Percentiles rank a stretch among this genome's conserved stretches.
Conservation (phyloP, 2,797 vertebrate genomes). For the Atherinosoma microstoma region DNA sequence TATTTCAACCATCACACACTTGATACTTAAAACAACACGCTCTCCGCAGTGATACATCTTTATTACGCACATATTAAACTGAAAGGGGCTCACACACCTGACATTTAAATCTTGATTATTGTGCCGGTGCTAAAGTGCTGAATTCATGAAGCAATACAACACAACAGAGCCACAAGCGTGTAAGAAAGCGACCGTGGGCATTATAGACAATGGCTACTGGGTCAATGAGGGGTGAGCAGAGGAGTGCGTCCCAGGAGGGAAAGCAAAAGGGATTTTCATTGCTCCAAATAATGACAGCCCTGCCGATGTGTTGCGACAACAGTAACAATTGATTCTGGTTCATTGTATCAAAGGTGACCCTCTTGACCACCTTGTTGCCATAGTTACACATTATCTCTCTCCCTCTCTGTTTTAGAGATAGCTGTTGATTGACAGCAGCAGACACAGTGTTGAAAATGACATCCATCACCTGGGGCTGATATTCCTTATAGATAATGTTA, state of each 20-base stretch:
- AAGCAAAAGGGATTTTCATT: slow-evolving; percentile 62
- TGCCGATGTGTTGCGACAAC: slow-evolving; percentile 56
- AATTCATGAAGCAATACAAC: slow-evolving; percentile 66
- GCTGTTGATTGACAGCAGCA: slow-evolving; percentile 58
- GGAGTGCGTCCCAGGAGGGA: slow-evolving; percentile 61
- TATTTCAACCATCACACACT: slow-evolving; percentile 40
- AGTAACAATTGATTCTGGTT: slow-evolving; percentile 60
- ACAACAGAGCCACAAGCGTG: slow-evolving; percentile 45
- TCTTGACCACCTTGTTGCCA: slow-evolving; percentile 68
- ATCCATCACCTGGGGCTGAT: slow-evolving; percentile 45
- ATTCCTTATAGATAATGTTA: slow-evolving; percentile 48
- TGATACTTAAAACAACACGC: slow-evolving; percentile 43
- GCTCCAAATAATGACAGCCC: slow-evolving; percentile 70
- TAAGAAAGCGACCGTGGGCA: slow-evolving; percentile 33
- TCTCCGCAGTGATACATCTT: slow-evolving; percentile 45
- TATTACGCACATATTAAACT: slow-evolving; percentile 62
- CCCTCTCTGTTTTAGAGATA: slow-evolving; percentile 19
- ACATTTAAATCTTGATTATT: slow-evolving; percentile 77
- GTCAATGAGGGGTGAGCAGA: slow-evolving; percentile 72
- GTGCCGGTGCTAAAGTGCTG: slow-evolving; percentile 52
- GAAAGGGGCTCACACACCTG: slow-evolving; percentile 63
- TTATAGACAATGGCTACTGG: slow-evolving; percentile 59
- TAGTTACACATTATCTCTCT: slow-evolving; percentile 50
- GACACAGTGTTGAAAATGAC: slow-evolving; percentile 41
- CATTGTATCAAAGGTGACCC: slow-evolving; percentile 70